phyloP scores from a whole-genome alignment of 2,797 vertebrate species.

The Gorsachius magnificus region DNA sequence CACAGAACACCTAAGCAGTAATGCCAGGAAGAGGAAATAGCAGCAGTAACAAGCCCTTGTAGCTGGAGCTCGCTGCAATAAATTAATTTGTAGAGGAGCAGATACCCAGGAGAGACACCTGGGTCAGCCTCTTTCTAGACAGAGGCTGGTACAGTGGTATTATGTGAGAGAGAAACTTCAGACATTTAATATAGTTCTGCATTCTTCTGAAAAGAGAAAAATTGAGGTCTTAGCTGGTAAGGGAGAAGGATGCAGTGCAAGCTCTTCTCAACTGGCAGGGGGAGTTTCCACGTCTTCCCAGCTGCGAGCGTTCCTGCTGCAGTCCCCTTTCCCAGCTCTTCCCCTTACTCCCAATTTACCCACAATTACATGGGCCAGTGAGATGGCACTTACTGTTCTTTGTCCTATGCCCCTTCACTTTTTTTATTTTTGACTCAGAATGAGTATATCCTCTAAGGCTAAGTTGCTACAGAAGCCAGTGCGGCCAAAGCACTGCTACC shows the following conservation, averaged over 20 bases:
- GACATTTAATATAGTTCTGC: background rate
- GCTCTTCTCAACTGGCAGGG: background rate
- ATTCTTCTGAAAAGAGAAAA: background rate
- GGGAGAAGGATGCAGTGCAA: background rate
- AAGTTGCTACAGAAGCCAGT: background rate
- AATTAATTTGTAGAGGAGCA: background rate
- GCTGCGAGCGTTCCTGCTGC: background rate
- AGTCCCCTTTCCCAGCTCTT: background rate
- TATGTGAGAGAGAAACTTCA: background rate
- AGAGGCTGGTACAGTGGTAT: background rate
- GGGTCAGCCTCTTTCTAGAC: background rate
- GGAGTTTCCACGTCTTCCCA: background rate
- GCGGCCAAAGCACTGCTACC: constrained; percentile 31
- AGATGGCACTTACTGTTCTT: background rate
- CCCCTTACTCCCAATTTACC: background rate
- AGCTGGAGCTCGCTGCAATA: background rate
- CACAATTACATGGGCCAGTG: background rate
- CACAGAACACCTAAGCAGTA: background rate
- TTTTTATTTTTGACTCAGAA: background rate
- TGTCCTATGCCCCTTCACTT: background rate
- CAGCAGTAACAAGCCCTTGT: background rate
- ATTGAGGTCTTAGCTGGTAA: background rate
- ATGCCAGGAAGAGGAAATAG: background rate
- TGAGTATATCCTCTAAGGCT: background rate
- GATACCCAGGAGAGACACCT: background rate